Evolutionary conservation across 2,888 invertebrate genomes (phyloP).

Genomic region (Polyploca ridens): DNA sequence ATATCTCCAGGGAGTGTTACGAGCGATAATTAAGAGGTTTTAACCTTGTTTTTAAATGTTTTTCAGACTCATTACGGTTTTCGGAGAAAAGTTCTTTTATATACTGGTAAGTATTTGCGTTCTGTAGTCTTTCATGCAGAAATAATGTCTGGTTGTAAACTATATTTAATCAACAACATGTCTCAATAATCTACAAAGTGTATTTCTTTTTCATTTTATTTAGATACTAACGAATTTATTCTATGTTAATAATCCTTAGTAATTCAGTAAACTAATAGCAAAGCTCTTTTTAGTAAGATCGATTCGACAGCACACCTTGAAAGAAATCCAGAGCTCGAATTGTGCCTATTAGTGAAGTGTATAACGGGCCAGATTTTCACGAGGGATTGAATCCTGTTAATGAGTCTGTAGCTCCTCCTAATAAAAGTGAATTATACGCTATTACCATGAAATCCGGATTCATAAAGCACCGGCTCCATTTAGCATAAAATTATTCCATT

Average conservation of each 20-base stretch:
- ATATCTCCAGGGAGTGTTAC: slow-evolving; percentile 19
- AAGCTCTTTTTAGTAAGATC: not conserved
- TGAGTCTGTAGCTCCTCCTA: slow-evolving; percentile 48
- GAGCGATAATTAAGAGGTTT: slow-evolving; percentile 13
- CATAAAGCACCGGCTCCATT: slow-evolving; percentile 36
- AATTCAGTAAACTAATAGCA: not conserved
- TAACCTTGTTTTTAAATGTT: not conserved
- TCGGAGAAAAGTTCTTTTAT: not conserved
- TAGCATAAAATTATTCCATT: slow-evolving; percentile 30
- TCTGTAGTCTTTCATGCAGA: not conserved
- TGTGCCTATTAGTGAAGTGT: slow-evolving; percentile 68
- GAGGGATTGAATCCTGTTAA: slow-evolving; percentile 58
- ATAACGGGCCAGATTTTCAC: slow-evolving; percentile 55
- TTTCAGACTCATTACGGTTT: not conserved
- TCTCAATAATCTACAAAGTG: too few relatives aligned
- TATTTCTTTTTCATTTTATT: not conserved
- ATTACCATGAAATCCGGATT: slow-evolving; percentile 48
- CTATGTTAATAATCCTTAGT: not conserved
- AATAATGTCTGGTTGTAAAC: not conserved
- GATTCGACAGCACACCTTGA: slow-evolving; percentile 27
- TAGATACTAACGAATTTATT: not conserved
- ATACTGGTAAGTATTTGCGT: not conserved
- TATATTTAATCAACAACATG: not conserved
- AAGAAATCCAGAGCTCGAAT: slow-evolving; percentile 45
- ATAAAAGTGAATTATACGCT: slow-evolving; percentile 51